phyloP scores from a whole-genome alignment of 2,113 vertebrate species.

The Platycercus adscitus region DNA sequence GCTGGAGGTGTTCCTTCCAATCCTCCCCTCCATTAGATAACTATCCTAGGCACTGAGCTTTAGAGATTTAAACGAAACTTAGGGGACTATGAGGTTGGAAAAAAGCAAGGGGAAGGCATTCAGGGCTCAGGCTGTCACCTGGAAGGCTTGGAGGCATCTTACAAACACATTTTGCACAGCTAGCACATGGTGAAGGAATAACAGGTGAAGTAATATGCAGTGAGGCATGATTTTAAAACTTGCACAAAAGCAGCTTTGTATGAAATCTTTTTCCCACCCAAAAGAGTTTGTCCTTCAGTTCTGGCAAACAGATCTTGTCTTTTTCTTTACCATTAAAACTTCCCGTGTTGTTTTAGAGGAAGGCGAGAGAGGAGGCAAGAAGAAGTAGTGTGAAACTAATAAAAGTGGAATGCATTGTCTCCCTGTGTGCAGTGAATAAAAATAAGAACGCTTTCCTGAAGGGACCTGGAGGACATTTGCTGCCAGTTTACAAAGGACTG shows the following conservation, averaged over 20 bases:
- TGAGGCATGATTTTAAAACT: not conserved
- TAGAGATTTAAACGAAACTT: not conserved
- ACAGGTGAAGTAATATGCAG: not conserved
- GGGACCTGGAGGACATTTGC: not conserved
- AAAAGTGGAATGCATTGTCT: not conserved
- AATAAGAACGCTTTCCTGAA: not conserved
- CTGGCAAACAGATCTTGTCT: not conserved
- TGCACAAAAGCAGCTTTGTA: not conserved
- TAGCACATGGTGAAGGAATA: not conserved
- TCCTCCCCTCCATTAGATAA: not conserved
- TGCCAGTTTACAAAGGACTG: not conserved
- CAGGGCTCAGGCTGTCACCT: not conserved
- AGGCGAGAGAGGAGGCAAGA: not conserved
- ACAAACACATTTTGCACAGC: not conserved
- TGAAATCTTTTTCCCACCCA: rapidly evolving
- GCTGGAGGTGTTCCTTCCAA: not conserved
- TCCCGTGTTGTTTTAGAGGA: not conserved
- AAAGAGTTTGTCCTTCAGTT: not conserved
- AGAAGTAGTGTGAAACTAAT: not conserved
- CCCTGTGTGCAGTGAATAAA: not conserved
- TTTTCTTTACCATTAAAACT: not conserved
- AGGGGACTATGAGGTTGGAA: not conserved
- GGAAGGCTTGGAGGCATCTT: not conserved
- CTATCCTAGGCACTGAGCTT: not conserved
- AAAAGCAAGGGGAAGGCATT: not conserved